These are phyloP conservation scores for Teinopalpus imperialis DNA, from an alignment of 2,888 invertebrate genomes.

Conservation along the genomic window DNA sequence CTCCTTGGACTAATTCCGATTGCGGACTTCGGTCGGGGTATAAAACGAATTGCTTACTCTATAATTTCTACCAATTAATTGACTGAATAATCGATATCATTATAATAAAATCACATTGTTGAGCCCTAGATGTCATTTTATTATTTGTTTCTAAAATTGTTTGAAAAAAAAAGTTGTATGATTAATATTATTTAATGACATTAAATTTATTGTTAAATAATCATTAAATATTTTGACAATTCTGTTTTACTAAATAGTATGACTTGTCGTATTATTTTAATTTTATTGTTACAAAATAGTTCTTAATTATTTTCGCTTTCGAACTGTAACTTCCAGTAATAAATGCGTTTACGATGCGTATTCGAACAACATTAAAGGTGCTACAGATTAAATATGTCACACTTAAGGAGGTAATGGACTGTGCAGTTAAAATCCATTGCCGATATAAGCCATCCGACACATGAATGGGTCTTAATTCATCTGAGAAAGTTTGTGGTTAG, in stretches of 20 bases:
- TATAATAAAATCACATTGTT: neutral
- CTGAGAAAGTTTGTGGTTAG: slow-evolving; percentile 68
- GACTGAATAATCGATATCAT: slow-evolving; percentile 2
- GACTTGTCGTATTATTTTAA: too few relatives aligned
- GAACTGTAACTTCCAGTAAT: neutral
- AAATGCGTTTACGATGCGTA: slow-evolving; percentile 1
- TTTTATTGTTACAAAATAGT: too few relatives aligned
- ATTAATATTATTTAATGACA: too few relatives aligned
- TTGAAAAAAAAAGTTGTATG: too few relatives aligned
- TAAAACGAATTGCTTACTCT: slow-evolving; percentile 20
- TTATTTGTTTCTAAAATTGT: too few relatives aligned
- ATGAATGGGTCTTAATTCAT: slow-evolving; percentile 80
- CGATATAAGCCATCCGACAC: slow-evolving; percentile 67
- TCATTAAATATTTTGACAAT: too few relatives aligned
- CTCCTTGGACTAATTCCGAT: slow-evolving; percentile 27
- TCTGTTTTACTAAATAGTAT: too few relatives aligned
- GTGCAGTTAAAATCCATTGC: slow-evolving; percentile 49
- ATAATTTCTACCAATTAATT: neutral
- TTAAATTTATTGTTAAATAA: too few relatives aligned
- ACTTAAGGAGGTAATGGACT: slow-evolving; percentile 46
- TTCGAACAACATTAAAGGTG: slow-evolving; percentile 3
- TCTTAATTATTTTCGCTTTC: too few relatives aligned
- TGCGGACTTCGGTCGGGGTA: slow-evolving; percentile 14
- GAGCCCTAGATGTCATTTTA: too few relatives aligned
- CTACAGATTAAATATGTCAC: slow-evolving; percentile 28